Percentiles rank a stretch among this genome's conserved stretches.
These are phyloP conservation scores for Drosophila suboccidentalis DNA, from an alignment of 2,888 invertebrate species.

Conservation along the genomic window DNA sequence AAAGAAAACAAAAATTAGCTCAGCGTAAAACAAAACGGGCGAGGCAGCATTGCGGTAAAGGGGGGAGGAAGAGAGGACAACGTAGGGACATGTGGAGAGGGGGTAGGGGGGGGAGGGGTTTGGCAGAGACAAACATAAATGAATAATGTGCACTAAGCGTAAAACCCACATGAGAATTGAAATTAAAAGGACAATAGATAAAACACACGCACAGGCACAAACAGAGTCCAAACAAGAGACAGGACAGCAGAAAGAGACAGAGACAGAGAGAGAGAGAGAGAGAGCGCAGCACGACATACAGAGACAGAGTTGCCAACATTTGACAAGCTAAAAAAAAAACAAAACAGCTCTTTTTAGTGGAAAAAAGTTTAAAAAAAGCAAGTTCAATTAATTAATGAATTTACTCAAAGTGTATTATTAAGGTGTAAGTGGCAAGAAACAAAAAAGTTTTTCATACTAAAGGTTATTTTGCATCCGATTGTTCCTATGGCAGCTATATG, in stretches of 20 bases:
- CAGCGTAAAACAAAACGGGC: conserved; percentile 55
- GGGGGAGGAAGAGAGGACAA: neutral
- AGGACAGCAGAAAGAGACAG: conserved; percentile 4
- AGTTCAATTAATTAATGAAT: neutral
- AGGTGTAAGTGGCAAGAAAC: no score
- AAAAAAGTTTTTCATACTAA: no score
- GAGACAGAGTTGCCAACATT: conserved; percentile 1
- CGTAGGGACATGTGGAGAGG: neutral
- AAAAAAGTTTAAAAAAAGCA: neutral
- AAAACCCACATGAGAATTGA: conserved; percentile 78
- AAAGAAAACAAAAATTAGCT: conserved; percentile 48
- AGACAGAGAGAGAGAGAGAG: neutral
- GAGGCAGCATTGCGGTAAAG: conserved; percentile 4
- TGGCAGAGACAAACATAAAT: conserved; percentile 61
- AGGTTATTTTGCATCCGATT: no score
- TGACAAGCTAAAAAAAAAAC: neutral
- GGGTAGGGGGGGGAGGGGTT: neutral
- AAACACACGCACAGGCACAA: conserved; percentile 64
- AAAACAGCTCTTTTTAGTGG: neutral
- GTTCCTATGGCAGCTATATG: no score
- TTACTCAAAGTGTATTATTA: no score
- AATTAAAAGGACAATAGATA: conserved; percentile 78
- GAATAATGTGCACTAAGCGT: conserved; percentile 79
- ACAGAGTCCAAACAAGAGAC: conserved; percentile 8
- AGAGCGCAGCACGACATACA: neutral